phyloP scores from a whole-genome alignment of 2,797 vertebrate genomes.

The Typhlichthys eigenmanni region DNA sequence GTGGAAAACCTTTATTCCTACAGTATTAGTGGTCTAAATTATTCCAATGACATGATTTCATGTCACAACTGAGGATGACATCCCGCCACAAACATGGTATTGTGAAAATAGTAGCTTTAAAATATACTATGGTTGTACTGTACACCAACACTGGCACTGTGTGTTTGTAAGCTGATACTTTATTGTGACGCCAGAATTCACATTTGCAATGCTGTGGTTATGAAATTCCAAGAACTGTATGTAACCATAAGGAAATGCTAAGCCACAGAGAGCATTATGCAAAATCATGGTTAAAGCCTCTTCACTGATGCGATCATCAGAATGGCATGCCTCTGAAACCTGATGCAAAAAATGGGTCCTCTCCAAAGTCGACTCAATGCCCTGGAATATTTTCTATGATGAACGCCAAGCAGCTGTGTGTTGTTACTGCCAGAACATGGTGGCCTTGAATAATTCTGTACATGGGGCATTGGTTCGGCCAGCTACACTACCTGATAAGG shows the following conservation, averaged over 20 bases:
- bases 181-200: no score
- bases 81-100: no score
- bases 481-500: constrained; percentile 6
- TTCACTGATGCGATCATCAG: constrained; percentile 56
- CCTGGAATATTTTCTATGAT: constrained; percentile 47
- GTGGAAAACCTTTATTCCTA: no score
- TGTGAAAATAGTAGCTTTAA: no score
- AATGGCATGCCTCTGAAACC: constrained; percentile 59
- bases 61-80: no score
- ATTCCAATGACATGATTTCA: no score
- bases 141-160: no score
- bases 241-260: constrained; percentile 43
- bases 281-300: constrained; percentile 65
- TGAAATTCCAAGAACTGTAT: no score
- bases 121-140: no score
- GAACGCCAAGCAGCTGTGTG: constrained; percentile 59
- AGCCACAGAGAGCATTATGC: constrained; percentile 50
- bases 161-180: no score
- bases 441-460: constrained; percentile 33
- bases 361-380: constrained; percentile 53
- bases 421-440: constrained; percentile 34
- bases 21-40: no score
- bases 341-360: constrained; percentile 49
- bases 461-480: not conserved
- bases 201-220: no score